A percentile compares a stretch with the other conserved stretches of the same genome.
phyloP scores from a whole-genome alignment of 2,113 vertebrate species.

The Saimiri boliviensis region DNA sequence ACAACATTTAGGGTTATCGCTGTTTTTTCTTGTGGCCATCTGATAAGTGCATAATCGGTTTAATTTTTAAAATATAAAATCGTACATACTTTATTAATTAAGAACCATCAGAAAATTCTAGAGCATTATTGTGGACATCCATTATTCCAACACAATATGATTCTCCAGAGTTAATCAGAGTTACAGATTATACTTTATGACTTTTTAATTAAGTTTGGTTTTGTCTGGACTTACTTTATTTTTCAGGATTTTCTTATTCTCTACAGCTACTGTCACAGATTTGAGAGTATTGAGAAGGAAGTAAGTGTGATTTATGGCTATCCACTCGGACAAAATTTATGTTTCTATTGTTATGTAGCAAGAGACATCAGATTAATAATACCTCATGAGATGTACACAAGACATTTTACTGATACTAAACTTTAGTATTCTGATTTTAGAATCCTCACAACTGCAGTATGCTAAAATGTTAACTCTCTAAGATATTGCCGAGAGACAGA shows the following conservation, averaged over 20 bases:
- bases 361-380: background rate
- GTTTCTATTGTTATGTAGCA: background rate
- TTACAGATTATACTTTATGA: background rate
- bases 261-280: background rate
- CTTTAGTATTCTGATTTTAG: constrained; percentile 61
- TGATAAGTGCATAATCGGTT: background rate
- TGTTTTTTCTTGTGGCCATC: background rate
- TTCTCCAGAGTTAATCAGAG: background rate
- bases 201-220: background rate
- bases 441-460: constrained; percentile 1
- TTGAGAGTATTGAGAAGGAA: background rate
- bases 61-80: constrained; percentile 3
- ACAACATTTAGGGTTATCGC: background rate
- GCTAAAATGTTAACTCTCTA: constrained; percentile 64
- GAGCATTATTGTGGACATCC: background rate
- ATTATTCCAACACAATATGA: background rate
- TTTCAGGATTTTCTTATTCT: background rate
- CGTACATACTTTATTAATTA: background rate
- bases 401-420: constrained; percentile 29
- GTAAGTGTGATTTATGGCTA: constrained; percentile 2
- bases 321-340: background rate
- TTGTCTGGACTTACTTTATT: background rate
- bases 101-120: background rate
- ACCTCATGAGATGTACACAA: background rate
- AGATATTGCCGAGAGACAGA: constrained; percentile 54